Evolutionary conservation across 2,888 invertebrate species (phyloP).

Genomic region (Hypsopygia costalis): DNA sequence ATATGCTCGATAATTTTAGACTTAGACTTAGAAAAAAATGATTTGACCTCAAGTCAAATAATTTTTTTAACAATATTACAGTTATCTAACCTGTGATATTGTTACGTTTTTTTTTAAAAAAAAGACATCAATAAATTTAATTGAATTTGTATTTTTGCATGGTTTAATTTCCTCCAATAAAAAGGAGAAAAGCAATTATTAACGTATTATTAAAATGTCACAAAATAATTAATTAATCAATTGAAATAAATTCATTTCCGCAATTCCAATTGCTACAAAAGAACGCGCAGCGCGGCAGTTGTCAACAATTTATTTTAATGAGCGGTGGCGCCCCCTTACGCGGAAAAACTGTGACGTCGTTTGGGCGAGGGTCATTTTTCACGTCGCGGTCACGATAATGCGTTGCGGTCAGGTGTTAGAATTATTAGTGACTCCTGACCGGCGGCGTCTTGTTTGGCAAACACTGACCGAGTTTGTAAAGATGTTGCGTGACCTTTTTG

Average conservation of each 20-base stretch:
- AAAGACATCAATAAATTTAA: no score
- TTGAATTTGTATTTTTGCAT: no score
- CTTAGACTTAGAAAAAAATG: no score
- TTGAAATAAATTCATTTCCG: slow-evolving; percentile 23
- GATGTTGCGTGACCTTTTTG: slow-evolving; percentile 12
- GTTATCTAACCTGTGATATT: no score
- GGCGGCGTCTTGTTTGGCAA: slow-evolving; percentile 43
- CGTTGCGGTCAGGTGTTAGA: slow-evolving; percentile 68
- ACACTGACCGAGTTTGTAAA: slow-evolving; percentile 29
- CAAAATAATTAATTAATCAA: slow-evolving; percentile 11
- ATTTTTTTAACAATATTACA: no score
- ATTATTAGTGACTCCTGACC: slow-evolving; percentile 65
- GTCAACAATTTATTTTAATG: slow-evolving; percentile 69
- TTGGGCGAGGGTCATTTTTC: slow-evolving; percentile 71
- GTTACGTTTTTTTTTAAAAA: no score
- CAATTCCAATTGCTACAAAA: slow-evolving; percentile 18
- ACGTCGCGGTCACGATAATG: slow-evolving; percentile 66
- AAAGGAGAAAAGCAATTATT: no score
- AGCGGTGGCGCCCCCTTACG: slow-evolving; percentile 44
- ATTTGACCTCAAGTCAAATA: no score
- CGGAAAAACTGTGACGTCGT: slow-evolving; percentile 60
- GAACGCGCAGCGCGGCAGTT: slow-evolving; percentile 44
- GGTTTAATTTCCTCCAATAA: no score
- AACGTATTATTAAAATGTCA: no score
- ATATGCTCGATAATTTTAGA: no score